These are phyloP conservation scores for Mastomys coucha DNA, from an alignment of 2,113 vertebrate species.

Conservation along the genomic window DNA sequence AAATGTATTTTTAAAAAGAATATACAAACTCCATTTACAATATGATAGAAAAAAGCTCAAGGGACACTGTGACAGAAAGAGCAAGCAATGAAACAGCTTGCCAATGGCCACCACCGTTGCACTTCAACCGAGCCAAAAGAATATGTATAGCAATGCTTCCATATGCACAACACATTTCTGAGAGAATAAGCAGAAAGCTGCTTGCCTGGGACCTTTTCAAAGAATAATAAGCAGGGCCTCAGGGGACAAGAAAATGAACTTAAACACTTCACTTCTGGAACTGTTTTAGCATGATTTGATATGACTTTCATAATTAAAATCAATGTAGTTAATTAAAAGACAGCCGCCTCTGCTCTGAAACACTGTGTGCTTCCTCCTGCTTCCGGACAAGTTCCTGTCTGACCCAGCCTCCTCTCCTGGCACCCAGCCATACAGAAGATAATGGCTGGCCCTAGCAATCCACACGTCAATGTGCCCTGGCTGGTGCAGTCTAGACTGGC, in stretches of 20 bases:
- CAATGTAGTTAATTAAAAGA: slow-evolving; percentile 21
- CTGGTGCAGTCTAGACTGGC: not conserved
- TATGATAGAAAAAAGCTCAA: not conserved
- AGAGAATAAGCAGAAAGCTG: not conserved
- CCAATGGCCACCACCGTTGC: not conserved
- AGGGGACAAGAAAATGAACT: not conserved
- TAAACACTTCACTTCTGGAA: not conserved
- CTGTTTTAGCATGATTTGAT: slow-evolving; percentile 8
- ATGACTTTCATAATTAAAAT: slow-evolving; percentile 46
- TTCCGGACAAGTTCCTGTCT: not conserved
- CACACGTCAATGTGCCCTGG: not conserved
- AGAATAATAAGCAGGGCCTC: not conserved
- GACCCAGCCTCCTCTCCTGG: not conserved
- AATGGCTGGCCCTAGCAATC: not conserved
- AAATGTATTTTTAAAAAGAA: not conserved
- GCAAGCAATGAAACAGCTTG: not conserved
- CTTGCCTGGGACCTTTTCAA: not conserved
- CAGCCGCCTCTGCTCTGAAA: not conserved
- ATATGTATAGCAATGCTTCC: not conserved
- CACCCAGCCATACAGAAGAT: rapidly evolving
- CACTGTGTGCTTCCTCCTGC: not conserved
- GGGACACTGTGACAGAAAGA: not conserved
- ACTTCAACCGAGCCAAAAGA: not conserved
- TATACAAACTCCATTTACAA: not conserved
- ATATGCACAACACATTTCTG: not conserved